A percentile compares a stretch with the other conserved stretches of the same genome.
Evolutionary conservation across 2,888 invertebrate genomes (phyloP).

Genomic region (Chrysomela aeneicollis): DNA sequence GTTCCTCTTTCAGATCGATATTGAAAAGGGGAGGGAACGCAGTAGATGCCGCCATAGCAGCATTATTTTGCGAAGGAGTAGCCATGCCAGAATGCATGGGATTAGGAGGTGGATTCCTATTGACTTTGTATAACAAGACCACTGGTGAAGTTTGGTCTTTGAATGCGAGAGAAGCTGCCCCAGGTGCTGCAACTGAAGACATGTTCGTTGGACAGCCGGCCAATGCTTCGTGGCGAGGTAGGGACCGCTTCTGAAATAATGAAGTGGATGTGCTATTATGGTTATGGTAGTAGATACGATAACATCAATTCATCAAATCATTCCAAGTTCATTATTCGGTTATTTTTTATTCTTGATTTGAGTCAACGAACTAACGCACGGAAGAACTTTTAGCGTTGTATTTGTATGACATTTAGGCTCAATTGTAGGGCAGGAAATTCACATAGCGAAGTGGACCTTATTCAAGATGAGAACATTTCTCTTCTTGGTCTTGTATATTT

Average conservation of each 20-base stretch:
- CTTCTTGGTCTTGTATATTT: no score
- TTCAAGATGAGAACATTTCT: no score
- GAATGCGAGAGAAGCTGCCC: slow-evolving; percentile 82
- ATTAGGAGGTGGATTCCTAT: slow-evolving; percentile 87
- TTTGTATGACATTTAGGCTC: no score
- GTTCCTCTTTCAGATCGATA: slow-evolving; percentile 64
- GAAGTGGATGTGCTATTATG: no score
- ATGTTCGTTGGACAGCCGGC: slow-evolving; percentile 67
- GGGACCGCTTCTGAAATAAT: neutral
- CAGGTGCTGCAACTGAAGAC: slow-evolving; percentile 68
- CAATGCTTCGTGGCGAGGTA: slow-evolving; percentile 27
- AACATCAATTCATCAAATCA: no score
- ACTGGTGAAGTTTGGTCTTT: slow-evolving; percentile 69
- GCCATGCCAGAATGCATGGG: slow-evolving; percentile 86
- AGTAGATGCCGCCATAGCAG: slow-evolving; percentile 86
- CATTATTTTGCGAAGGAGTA: slow-evolving; percentile 85
- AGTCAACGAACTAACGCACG: no score
- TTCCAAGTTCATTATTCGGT: no score
- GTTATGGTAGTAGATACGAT: no score
- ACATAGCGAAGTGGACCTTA: no score
- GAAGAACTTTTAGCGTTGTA: no score
- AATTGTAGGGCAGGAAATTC: no score
- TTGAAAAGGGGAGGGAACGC: slow-evolving; percentile 77
- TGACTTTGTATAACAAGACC: slow-evolving; percentile 77
- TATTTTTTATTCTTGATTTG: no score